Conservation (phyloP, 2,113 vertebrate genomes). For the Python bivittatus region DNA sequence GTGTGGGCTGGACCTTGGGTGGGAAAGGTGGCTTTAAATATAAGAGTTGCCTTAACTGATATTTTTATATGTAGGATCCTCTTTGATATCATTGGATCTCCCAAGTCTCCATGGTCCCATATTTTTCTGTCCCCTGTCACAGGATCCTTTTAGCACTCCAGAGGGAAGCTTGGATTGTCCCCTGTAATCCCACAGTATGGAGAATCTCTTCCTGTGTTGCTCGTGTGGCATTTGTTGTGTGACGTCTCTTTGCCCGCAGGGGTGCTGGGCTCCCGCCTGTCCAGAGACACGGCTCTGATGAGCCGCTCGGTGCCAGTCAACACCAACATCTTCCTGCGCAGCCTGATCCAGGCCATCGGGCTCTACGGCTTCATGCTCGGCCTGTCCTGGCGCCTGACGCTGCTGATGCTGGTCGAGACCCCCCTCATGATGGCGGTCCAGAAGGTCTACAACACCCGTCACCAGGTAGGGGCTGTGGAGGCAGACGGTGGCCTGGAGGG, state of each 20-base stretch:
- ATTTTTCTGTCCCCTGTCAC: too few species aligned
- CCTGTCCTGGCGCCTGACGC: slow-evolving; percentile 81
- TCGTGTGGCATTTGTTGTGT: too few species aligned
- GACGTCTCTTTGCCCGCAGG: slow-evolving; percentile 63
- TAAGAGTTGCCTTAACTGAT: neutral
- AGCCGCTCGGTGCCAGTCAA: slow-evolving; percentile 76
- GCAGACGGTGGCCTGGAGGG: neutral
- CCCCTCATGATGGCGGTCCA: slow-evolving; percentile 70
- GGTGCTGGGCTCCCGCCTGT: slow-evolving; percentile 79
- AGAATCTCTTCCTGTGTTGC: neutral
- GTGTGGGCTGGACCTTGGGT: neutral
- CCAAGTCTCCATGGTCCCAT: too few species aligned
- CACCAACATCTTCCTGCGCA: slow-evolving; percentile 81
- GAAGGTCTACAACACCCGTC: slow-evolving; percentile 74
- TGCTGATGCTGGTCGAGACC: slow-evolving; percentile 76
- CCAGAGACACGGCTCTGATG: slow-evolving; percentile 76
- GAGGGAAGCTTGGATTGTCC: neutral
- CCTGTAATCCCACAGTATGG: neutral
- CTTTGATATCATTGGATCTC: neutral
- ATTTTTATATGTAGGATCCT: neutral
- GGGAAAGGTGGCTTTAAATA: neutral
- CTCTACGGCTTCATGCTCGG: slow-evolving; percentile 78
- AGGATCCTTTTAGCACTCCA: too few species aligned
- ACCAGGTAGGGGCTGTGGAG: slow-evolving; percentile 67
- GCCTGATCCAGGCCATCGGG: slow-evolving; percentile 75